Evolutionary conservation across 2,888 invertebrate species (phyloP).

Genomic region (Nesidiocoris tenuis): DNA sequence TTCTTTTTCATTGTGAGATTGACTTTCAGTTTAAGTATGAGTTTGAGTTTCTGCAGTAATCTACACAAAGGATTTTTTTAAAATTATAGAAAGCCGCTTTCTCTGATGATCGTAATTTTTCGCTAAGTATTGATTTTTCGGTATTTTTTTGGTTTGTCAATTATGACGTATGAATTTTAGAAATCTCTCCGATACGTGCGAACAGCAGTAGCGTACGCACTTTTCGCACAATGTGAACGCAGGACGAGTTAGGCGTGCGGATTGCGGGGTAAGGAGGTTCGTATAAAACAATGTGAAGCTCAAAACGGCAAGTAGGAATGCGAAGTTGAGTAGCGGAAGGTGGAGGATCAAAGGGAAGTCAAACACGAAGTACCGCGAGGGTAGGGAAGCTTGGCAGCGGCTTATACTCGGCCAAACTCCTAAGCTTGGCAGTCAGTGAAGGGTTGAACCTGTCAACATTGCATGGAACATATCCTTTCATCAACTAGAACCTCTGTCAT

Average conservation of each 20-base stretch:
- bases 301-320: neutral
- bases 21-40: neutral
- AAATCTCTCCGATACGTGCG: no score
- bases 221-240: no score
- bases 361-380: neutral
- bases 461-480: constrained; percentile 38
- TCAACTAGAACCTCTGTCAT: constrained; percentile 16
- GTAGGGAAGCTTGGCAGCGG: neutral
- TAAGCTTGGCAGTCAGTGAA: neutral
- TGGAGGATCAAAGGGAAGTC: neutral
- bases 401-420: neutral
- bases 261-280: neutral
- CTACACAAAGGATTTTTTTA: no score
- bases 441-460: constrained; percentile 33
- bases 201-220: no score
- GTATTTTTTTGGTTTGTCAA: no score
- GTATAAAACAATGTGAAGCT: neutral
- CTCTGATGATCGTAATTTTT: no score
- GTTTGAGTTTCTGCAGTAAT: no score
- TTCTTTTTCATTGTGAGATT: no score
- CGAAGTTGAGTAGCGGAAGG: neutral
- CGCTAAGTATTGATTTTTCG: no score
- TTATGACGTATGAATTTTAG: no score
- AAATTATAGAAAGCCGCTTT: no score
- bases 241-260: neutral